Evolutionary conservation across 2,797 vertebrate species (phyloP), one percentile per base, ranked within the genome.

Genomic region (Pangasius mekongensis): DNA sequence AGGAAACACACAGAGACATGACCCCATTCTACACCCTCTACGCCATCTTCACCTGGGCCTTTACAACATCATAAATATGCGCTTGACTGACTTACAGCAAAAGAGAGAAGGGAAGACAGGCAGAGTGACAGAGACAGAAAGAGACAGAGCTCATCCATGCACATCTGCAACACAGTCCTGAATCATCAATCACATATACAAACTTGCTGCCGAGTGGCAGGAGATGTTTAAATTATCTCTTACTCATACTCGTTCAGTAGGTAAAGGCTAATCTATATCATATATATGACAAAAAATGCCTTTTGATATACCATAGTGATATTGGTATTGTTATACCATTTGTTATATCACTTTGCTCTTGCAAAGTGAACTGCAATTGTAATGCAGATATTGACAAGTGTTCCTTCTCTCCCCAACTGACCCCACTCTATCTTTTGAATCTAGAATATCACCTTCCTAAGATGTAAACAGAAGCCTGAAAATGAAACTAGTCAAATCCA

Each of bases 21-120:
- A 88, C 91, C 89, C 58, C 60, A 78, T 86, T 64, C 86, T 87
- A 85, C 89, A 86, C 73, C 73, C 83, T 58, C 76, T 69, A 47
- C 84, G 30, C 74, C 87, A 89, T 86, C 89, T 88, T 88, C 91
- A 91, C 85, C 89, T 91, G 89, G 88, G 87, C 84, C 81, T 91
- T 90, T 87, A 91, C 85, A 69, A 90, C 86, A 86, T 83, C 36
- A 77, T 91, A 90, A 91, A 91, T 78, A 66, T 87, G 30, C 62
- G 88, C 84, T 88, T 84, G 78, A 69, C 85, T 87, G 86, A 87
- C 78, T 87, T 83, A 88, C 24, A 83, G 86, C 36, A n/a, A 64
- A 56, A 43, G 69, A 86, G 66, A 49, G 47, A 69, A 22, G 39
- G 47, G 18, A 6, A 84, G 81, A 85, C 81, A 85, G 60, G 56